Percentiles rank a stretch among this genome's conserved stretches.
phyloP scores from a whole-genome alignment of 92 coral and sea anemone genomes.

The Paragorgia papillata region DNA sequence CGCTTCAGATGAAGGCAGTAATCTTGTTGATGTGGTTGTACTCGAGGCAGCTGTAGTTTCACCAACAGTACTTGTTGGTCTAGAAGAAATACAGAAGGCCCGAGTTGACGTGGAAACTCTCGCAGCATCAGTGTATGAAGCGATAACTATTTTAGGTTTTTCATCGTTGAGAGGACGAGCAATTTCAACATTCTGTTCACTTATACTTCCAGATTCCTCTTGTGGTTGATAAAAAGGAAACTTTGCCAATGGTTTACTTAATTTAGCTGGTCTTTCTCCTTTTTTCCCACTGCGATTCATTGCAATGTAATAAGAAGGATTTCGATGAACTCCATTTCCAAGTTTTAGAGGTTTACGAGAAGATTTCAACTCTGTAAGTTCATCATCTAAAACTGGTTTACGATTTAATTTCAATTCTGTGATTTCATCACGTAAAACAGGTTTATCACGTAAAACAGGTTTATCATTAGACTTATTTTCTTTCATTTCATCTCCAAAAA shows the following conservation, averaged over 20 bases:
- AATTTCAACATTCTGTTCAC: background rate
- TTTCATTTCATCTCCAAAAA: too few species aligned
- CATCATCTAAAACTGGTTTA: slow-evolving; percentile 1
- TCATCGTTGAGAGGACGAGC: slow-evolving; percentile 23
- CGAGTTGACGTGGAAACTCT: slow-evolving; percentile 41
- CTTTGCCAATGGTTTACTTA: slow-evolving; percentile 1
- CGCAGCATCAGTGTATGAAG: slow-evolving; percentile 30
- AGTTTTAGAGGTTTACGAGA: slow-evolving; percentile 49
- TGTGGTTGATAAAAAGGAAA: slow-evolving; percentile 30
- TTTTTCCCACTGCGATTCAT: slow-evolving; percentile 66
- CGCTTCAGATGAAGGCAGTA: slow-evolving; percentile 38
- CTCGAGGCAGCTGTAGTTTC: slow-evolving; percentile 84
- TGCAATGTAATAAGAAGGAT: slow-evolving; percentile 92
- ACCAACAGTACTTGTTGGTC: slow-evolving; percentile 92
- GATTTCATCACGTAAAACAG: too few species aligned
- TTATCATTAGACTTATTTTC: too few species aligned
- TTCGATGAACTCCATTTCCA: slow-evolving; percentile 86
- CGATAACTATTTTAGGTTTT: slow-evolving; percentile 40
- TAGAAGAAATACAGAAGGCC: slow-evolving; percentile 45
- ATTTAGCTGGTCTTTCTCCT: slow-evolving; percentile 35
- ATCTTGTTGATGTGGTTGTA: slow-evolving; percentile 60
- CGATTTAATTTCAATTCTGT: too few species aligned
- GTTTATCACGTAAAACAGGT: too few species aligned
- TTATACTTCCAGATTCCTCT: background rate
- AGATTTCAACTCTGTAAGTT: slow-evolving; percentile 27